phyloP scores from a whole-genome alignment of 2,888 invertebrate species.

The Acrocera orbiculus region DNA sequence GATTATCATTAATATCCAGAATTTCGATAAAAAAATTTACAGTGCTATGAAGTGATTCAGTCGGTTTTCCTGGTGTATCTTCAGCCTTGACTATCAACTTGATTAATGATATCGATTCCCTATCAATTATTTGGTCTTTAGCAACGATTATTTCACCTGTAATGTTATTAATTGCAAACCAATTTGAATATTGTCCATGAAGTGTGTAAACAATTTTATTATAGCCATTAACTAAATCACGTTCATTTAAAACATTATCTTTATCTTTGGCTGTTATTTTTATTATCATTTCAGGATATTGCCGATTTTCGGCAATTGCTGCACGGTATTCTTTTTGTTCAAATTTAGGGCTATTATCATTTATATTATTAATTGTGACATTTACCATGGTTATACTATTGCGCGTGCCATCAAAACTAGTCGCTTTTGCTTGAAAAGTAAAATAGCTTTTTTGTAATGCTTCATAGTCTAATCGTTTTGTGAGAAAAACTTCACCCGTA shows the following conservation, averaged over 20 bases:
- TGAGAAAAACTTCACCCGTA: constrained; percentile 57
- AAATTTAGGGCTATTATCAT: constrained; percentile 62
- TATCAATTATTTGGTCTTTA: constrained; percentile 47
- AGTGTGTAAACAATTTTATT: constrained; percentile 53
- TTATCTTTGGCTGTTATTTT: constrained; percentile 53
- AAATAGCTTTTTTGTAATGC: constrained; percentile 37
- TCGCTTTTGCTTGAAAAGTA: constrained; percentile 38
- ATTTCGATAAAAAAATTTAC: constrained; percentile 50
- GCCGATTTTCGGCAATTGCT: constrained; percentile 50
- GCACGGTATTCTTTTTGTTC: constrained; percentile 49
- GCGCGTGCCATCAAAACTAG: constrained; percentile 26
- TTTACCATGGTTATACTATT: constrained; percentile 49
- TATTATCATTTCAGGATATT: constrained; percentile 46
- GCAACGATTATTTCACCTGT: constrained; percentile 52
- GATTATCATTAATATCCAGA: constrained; percentile 62
- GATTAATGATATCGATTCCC: constrained; percentile 52
- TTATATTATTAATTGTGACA: constrained; percentile 53
- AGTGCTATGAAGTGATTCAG: constrained; percentile 45
- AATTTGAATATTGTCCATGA: constrained; percentile 52
- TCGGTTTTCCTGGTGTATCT: constrained; percentile 53
- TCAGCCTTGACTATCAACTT: constrained; percentile 53
- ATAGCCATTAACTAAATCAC: constrained; percentile 41
- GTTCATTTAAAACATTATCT: constrained; percentile 42
- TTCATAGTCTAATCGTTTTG: constrained; percentile 62
- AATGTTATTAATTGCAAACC: constrained; percentile 51